These are phyloP conservation scores for Pseudomugil tenellus DNA, from an alignment of 2,797 vertebrate species.

Conservation along the genomic window DNA sequence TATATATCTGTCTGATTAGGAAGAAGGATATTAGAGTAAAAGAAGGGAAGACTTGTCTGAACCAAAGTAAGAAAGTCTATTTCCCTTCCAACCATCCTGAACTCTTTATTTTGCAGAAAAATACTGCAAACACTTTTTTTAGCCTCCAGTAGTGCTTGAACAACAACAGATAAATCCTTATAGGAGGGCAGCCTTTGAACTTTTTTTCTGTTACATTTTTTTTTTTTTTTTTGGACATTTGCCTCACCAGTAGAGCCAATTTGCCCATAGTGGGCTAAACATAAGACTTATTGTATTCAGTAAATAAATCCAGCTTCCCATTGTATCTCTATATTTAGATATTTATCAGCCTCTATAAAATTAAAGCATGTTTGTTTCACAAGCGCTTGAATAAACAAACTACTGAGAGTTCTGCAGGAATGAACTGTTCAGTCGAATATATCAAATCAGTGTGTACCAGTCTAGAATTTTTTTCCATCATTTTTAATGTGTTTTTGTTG, in stretches of 20 bases:
- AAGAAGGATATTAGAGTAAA: not conserved
- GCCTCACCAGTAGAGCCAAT: not conserved
- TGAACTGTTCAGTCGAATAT: not conserved
- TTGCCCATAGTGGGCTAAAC: not conserved
- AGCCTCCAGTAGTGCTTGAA: not conserved
- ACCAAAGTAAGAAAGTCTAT: not conserved
- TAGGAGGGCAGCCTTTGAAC: not conserved
- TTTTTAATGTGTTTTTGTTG: not conserved
- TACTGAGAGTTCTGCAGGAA: not conserved
- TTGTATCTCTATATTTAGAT: too few relatives aligned
- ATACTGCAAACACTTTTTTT: not conserved
- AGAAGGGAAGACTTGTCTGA: not conserved
- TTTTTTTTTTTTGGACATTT: not conserved
- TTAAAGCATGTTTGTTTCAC: not conserved
- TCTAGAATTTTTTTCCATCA: not conserved
- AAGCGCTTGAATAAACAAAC: not conserved
- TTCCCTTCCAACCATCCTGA: not conserved
- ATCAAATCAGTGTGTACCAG: not conserved
- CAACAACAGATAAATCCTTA: not conserved
- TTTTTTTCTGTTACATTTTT: not conserved
- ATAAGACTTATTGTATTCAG: not conserved
- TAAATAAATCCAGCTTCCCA: not conserved
- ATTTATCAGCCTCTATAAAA: too few relatives aligned
- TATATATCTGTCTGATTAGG: not conserved
- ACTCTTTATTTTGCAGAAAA: not conserved